These are phyloP conservation scores for Periophthalmus magnuspinnatus DNA, from an alignment of 2,797 vertebrate species.

Conservation along the genomic window DNA sequence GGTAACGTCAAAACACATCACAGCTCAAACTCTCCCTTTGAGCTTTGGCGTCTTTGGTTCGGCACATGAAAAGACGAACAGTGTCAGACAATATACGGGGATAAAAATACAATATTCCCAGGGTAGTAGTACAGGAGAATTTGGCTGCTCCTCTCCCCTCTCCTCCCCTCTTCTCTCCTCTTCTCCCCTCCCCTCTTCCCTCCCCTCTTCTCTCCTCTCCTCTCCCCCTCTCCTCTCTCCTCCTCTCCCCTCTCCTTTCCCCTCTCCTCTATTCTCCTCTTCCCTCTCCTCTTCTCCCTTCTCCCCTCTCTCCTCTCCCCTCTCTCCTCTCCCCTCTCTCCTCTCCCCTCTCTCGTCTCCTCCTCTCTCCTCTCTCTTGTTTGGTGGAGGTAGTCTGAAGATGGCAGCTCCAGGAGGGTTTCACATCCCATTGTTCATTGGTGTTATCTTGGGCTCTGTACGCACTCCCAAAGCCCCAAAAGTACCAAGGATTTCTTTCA, in stretches of 20 bases:
- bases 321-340: too few species aligned
- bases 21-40: not conserved
- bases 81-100: not conserved
- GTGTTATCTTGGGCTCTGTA: conserved; percentile 1
- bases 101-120: conserved; percentile 8
- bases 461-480: not conserved
- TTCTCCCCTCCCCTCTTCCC: too few species aligned
- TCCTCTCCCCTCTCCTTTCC: too few species aligned
- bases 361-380: not conserved
- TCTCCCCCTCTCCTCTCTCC: too few species aligned
- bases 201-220: too few species aligned
- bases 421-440: conserved; percentile 1
- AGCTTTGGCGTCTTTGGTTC: not conserved
- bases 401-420: conserved; percentile 3
- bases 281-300: too few species aligned
- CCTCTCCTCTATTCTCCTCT: too few species aligned
- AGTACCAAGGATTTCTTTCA: not conserved
- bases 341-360: too few species aligned
- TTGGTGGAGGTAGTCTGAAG: not conserved
- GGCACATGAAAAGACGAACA: not conserved
- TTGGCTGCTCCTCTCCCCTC: not conserved
- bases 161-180: too few species aligned
- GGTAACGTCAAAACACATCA: conserved; percentile 1
- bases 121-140: not conserved
- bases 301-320: too few species aligned